These are phyloP conservation scores for Heterodera carotae DNA, from an alignment of 1,140 invertebrate species.

Conservation along the genomic window DNA sequence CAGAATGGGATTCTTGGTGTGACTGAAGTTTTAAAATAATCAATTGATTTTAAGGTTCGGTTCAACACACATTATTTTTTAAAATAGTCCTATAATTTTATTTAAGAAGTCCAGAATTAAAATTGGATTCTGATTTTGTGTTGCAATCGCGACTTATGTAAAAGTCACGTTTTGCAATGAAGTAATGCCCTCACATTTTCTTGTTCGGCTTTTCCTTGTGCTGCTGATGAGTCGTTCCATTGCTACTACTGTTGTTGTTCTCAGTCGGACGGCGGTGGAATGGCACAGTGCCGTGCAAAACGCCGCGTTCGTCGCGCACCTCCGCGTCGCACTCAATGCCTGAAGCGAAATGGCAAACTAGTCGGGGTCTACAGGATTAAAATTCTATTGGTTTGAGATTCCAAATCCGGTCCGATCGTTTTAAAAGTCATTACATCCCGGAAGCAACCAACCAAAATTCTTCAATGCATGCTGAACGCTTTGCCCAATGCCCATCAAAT, in stretches of 20 bases:
- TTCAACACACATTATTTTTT: too few species aligned
- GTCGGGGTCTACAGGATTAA: too few species aligned
- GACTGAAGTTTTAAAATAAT: background rate
- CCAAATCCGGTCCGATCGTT: conserved; percentile 4
- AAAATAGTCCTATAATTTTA: too few species aligned
- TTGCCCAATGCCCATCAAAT: conserved; percentile 43
- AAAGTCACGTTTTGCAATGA: too few species aligned
- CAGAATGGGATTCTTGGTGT: background rate
- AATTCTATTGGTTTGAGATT: too few species aligned
- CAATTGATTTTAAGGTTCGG: too few species aligned
- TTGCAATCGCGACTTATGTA: too few species aligned
- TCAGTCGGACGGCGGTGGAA: background rate
- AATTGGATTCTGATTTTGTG: too few species aligned
- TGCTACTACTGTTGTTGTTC: background rate
- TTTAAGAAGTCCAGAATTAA: too few species aligned
- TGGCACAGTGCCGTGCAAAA: conserved; percentile 20
- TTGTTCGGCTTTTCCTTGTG: background rate
- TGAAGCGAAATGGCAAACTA: conserved; percentile 29
- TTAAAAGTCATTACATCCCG: conserved; percentile 3
- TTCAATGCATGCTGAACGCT: conserved; percentile 43
- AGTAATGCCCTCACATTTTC: background rate
- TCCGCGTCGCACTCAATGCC: conserved; percentile 45
- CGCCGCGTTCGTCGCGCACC: conserved; percentile 35
- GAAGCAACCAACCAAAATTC: conserved; percentile 38
- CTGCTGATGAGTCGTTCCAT: background rate